phyloP scores from a whole-genome alignment of 2,113 vertebrate species.

The Sebastes schlegelii region DNA sequence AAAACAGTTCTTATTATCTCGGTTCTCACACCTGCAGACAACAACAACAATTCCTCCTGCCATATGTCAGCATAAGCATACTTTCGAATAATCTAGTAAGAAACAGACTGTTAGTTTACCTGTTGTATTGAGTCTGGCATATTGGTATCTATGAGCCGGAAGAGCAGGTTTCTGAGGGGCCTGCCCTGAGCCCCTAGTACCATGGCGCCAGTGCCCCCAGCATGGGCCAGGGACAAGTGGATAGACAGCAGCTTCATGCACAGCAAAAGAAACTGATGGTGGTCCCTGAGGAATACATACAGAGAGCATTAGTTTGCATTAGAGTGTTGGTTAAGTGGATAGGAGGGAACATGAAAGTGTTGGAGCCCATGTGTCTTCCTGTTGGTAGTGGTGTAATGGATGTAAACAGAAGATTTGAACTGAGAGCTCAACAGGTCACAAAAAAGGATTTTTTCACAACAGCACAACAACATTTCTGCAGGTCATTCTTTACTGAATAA shows the following conservation, averaged over 20 bases:
- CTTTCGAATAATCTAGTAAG: neutral
- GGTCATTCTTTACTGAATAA: neutral
- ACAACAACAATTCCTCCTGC: neutral
- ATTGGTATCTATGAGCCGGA: conserved; percentile 95
- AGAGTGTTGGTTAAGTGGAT: neutral
- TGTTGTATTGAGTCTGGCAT: conserved; percentile 98
- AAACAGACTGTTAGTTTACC: conserved; percentile 75
- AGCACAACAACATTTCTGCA: neutral
- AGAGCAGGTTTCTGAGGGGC: conserved; percentile 94
- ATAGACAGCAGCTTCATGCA: conserved; percentile 97
- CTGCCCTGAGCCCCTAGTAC: conserved; percentile 95
- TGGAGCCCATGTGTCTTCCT: neutral
- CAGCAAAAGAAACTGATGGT: conserved; percentile 95
- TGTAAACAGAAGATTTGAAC: neutral
- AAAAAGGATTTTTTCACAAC: neutral
- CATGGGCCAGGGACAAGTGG: conserved; percentile 95
- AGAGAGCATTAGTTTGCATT: conserved; percentile 4
- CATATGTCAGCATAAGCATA: neutral
- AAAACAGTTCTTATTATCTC: neutral
- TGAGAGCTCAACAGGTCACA: neutral
- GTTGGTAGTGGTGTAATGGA: neutral
- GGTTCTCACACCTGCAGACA: neutral
- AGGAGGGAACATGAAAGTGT: neutral
- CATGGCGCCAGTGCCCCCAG: conserved; percentile 95
- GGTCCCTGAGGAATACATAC: conserved; percentile 86